Conservation (phyloP, 2,888 invertebrate genomes). For the Torymus aiolomorphi region DNA sequence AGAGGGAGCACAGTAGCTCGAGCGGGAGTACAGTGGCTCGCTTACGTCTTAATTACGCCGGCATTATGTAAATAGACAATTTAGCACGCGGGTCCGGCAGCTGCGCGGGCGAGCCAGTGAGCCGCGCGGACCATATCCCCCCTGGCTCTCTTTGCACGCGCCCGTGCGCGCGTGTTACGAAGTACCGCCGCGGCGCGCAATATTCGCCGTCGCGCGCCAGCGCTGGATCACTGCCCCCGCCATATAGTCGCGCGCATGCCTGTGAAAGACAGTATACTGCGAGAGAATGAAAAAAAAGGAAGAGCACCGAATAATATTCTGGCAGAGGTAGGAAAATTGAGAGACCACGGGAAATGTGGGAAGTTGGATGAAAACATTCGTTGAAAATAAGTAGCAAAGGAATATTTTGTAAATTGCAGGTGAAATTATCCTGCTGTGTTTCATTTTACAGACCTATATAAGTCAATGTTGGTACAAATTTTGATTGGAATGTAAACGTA, state of each 20-base stretch:
- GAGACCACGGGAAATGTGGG: background rate
- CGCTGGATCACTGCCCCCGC: too few relatives aligned
- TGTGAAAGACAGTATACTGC: too few relatives aligned
- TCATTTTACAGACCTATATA: background rate
- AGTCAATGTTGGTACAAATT: background rate
- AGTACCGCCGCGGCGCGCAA: conserved; percentile 14
- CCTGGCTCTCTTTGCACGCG: conserved; percentile 24
- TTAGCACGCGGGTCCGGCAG: conserved; percentile 56
- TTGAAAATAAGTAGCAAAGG: too few relatives aligned
- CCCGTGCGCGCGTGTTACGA: too few relatives aligned
- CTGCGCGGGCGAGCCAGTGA: background rate
- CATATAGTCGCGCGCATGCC: too few relatives aligned
- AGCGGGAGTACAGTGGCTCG: conserved; percentile 43
- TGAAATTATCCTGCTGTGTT: too few relatives aligned
- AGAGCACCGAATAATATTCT: too few relatives aligned
- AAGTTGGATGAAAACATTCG: too few relatives aligned
- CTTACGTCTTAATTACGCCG: conserved; percentile 63
- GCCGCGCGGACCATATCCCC: conserved; percentile 13
- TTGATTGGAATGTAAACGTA: background rate
- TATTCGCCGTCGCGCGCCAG: conserved; percentile 9
- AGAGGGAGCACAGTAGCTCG: background rate
- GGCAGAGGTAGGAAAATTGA: background rate
- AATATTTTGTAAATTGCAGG: too few relatives aligned
- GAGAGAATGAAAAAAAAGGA: too few relatives aligned
- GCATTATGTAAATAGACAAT: conserved; percentile 66